Conservation (phyloP, 2,113 vertebrate genomes). For the Camelus dromedarius region DNA sequence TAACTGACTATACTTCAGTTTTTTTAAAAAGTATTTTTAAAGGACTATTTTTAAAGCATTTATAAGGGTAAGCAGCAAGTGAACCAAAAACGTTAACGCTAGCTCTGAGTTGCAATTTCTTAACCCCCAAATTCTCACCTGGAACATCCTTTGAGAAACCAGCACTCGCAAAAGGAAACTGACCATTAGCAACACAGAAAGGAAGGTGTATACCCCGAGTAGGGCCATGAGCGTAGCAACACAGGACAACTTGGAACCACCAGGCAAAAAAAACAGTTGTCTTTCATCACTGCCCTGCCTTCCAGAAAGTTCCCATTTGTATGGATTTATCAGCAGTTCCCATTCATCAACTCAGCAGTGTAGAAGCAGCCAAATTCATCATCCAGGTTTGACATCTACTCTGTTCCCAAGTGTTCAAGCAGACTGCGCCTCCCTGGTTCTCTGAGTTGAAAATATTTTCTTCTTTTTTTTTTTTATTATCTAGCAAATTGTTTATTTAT, state of each 20-base stretch:
- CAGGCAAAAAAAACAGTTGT: neutral
- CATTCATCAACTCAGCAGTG: conserved; percentile 66
- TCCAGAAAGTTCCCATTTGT: conserved; percentile 68
- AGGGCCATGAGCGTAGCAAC: neutral
- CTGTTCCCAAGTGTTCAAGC: conserved; percentile 45
- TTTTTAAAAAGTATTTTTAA: neutral
- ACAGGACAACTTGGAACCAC: neutral
- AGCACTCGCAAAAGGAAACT: neutral
- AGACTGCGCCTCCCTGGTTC: neutral
- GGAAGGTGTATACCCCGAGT: neutral
- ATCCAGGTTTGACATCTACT: conserved; percentile 47
- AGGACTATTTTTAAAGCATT: conserved; percentile 35
- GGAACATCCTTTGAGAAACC: neutral
- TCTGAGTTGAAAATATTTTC: conserved; percentile 16
- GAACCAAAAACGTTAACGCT: conserved; percentile 33
- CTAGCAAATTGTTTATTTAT: too few relatives aligned
- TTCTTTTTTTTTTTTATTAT: too few relatives aligned
- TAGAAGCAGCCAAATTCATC: conserved; percentile 74
- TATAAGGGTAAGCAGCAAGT: neutral
- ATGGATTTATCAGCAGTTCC: conserved; percentile 66
- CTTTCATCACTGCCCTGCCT: conserved; percentile 51
- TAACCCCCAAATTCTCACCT: conserved; percentile 3
- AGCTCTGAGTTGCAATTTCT: neutral
- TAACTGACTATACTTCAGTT: too few relatives aligned
- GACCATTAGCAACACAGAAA: neutral